These are phyloP conservation scores for Babyrousa celebensis DNA, from an alignment of 2,797 vertebrate genomes.

Conservation along the genomic window DNA sequence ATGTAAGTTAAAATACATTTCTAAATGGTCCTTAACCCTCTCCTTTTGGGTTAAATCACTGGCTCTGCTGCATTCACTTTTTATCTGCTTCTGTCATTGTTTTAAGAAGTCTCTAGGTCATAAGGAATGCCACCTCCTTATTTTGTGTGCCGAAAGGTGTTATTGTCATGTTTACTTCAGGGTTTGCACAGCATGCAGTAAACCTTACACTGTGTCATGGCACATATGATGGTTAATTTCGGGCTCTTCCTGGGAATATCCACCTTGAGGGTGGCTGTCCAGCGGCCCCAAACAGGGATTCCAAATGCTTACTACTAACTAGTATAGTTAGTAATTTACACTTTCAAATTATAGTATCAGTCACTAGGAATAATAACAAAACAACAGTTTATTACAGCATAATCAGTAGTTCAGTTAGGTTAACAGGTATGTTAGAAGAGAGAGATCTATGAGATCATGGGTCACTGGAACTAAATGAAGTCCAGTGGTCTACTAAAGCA, in stretches of 20 bases:
- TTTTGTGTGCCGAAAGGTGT: background rate
- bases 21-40: background rate
- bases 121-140: background rate
- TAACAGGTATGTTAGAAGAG: constrained; percentile 40
- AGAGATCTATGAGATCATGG: background rate
- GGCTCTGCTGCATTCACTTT: constrained; percentile 37
- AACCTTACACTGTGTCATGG: background rate
- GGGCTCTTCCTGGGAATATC: constrained; percentile 19
- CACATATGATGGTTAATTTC: background rate
- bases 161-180: background rate
- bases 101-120: constrained; percentile 44
- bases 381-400: background rate
- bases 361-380: background rate
- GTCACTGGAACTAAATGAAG: background rate
- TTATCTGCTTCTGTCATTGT: background rate
- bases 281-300: constrained; percentile 16
- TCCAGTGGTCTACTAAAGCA: constrained; percentile 39
- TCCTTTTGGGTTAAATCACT: constrained; percentile 46
- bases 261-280: background rate
- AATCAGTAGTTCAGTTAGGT: constrained; percentile 6
- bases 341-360: constrained; percentile 49
- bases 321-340: background rate
- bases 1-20: constrained; percentile 38
- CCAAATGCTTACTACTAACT: constrained; percentile 3
- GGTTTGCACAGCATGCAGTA: background rate